A percentile compares a stretch with the other conserved stretches of the same genome.
phyloP scores from a whole-genome alignment of 1,140 invertebrate species.

The Lethrus apterus region DNA sequence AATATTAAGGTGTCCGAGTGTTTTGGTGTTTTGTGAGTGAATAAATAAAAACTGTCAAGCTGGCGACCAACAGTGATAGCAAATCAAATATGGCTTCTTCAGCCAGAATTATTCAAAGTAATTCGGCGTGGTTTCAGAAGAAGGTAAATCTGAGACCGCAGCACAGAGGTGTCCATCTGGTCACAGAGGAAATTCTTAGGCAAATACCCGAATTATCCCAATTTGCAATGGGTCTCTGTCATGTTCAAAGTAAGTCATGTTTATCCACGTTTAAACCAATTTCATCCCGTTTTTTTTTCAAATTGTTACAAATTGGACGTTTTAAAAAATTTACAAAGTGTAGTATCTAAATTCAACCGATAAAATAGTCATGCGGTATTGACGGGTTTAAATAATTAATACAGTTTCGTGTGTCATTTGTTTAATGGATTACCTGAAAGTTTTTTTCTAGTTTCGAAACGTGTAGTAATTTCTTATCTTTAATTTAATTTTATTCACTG shows the following conservation, averaged over 20 bases:
- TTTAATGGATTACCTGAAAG: too few relatives aligned
- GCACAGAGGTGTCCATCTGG: constrained; percentile 88
- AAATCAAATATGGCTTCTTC: constrained; percentile 75
- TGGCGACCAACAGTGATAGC: constrained; percentile 40
- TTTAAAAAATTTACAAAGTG: too few relatives aligned
- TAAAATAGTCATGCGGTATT: too few relatives aligned
- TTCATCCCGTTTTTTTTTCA: too few relatives aligned
- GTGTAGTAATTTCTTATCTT: too few relatives aligned
- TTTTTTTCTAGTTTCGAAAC: too few relatives aligned
- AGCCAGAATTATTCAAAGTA: constrained; percentile 80
- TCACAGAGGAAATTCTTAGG: constrained; percentile 90
- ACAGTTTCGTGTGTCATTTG: too few relatives aligned
- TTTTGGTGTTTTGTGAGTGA: constrained; percentile 33
- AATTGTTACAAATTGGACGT: too few relatives aligned
- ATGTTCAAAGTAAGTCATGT: constrained; percentile 83
- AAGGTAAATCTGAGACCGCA: constrained; percentile 91
- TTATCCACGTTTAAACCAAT: too few relatives aligned
- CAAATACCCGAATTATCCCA: constrained; percentile 87
- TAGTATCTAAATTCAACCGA: too few relatives aligned
- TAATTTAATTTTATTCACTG: too few relatives aligned
- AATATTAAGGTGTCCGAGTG: constrained; percentile 30
- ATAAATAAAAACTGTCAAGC: constrained; percentile 34
- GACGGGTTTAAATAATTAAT: too few relatives aligned
- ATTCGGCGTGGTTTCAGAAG: constrained; percentile 93
- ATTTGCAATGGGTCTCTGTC: constrained; percentile 89